Evolutionary conservation across 2,888 invertebrate genomes (phyloP).

Genomic region (Prosopocoilus inquinatus): DNA sequence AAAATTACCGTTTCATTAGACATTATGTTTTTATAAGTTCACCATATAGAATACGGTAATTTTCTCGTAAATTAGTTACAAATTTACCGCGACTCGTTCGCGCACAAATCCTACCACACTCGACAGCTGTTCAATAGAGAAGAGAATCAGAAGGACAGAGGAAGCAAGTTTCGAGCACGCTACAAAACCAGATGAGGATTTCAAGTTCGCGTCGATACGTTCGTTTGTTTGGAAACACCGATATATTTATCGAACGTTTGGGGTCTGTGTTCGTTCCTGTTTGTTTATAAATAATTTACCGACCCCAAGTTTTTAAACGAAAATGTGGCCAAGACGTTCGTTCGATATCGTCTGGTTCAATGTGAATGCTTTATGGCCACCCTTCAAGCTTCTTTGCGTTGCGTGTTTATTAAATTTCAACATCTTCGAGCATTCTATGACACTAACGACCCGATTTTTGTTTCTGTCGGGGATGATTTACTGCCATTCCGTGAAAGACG

Average conservation of each 20-base stretch:
- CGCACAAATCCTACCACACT: not conserved
- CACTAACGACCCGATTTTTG: constrained; percentile 19
- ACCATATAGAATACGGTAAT: not conserved
- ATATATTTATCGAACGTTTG: no score
- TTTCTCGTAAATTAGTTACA: not conserved
- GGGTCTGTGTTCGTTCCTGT: no score
- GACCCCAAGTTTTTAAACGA: no score
- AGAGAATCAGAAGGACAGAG: not conserved
- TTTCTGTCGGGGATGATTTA: constrained; percentile 16
- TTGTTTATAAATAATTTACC: no score
- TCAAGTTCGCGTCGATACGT: no score
- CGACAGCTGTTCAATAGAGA: not conserved
- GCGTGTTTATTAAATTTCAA: constrained; percentile 17
- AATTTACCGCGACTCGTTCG: not conserved
- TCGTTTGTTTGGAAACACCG: no score
- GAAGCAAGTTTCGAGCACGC: not conserved
- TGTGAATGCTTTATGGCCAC: no score
- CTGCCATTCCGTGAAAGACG: constrained; percentile 14
- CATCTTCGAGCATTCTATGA: constrained; percentile 18
- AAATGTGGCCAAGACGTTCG: no score
- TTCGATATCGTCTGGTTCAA: no score
- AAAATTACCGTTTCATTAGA: not conserved
- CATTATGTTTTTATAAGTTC: not conserved
- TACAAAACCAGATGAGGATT: no score
- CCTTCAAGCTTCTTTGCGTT: no score